Evolutionary conservation across 2,888 invertebrate species (phyloP), one percentile per base, ranked within the genome.

Genomic region (Nymphalis c-album): DNA sequence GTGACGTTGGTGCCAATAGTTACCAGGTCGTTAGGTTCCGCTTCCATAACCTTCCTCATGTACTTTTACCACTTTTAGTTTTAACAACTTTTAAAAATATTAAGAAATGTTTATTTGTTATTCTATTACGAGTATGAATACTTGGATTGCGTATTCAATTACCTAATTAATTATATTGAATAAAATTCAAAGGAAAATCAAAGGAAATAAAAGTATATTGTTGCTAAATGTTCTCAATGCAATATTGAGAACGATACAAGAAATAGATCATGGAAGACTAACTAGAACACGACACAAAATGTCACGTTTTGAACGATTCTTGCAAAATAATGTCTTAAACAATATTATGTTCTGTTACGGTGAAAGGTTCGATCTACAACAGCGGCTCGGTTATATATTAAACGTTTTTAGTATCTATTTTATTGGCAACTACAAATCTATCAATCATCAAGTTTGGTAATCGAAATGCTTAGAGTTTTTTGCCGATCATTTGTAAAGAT

Each of bases 21-120:
- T 82, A 73, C 68, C 75, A 80, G 78, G 76, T 80, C 80, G 80
- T 80, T 82, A 65, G 47, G 60, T 47, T n/a, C 60, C 53, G 35
- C 60, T 40, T 65, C 65, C 20, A 46, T 46, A 59, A 60, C 31
- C 53, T 60, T 59, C 59, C 17, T 64, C 62, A 8, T 40, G 20
- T 40, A 26, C 18, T 57, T 20, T 1, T n/a, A 1, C 1, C 7
- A 40, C 13, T 40, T 57, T 57, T 40, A 18, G 18, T 40, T n/a
- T 57, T 7, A 55, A 55, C 3, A 31, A 7, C 7, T 26, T 16
- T 31, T n/a, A 55, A 17, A 17, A 31, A 31, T 31, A 17, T 17
- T 18, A 20, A 55, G 6, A 16, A 17, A 17, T 7, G 4, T 20
- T 51, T 51, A 6, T 2, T 51, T 16, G 13, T 51, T 51, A 51